Evolutionary conservation across 2,888 invertebrate genomes (phyloP).

Genomic region (Cosmia trapezina): DNA sequence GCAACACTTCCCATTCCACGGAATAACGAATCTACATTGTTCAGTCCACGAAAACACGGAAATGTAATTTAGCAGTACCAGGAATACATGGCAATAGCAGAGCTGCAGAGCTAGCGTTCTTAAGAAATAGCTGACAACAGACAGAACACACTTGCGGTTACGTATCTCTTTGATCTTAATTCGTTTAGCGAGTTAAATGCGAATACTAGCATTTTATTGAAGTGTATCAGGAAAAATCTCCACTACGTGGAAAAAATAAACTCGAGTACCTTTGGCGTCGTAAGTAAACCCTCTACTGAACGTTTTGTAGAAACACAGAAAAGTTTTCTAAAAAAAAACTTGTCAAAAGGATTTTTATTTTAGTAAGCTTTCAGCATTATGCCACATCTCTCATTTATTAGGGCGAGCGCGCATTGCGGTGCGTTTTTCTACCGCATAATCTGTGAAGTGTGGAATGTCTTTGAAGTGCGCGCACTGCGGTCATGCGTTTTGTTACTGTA

Average conservation of each 20-base stretch:
- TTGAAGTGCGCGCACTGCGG: no score
- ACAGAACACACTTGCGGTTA: not conserved
- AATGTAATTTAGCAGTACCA: conserved; percentile 29
- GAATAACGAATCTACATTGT: conserved; percentile 41
- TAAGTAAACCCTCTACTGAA: no score
- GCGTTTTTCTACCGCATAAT: no score
- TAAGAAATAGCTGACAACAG: conserved; percentile 13
- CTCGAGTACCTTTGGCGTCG: not conserved
- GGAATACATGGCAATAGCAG: conserved; percentile 28
- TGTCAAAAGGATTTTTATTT: not conserved
- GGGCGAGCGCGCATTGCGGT: no score
- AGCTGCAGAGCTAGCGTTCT: conserved; percentile 16
- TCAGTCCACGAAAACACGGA: conserved; percentile 26
- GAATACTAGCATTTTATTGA: not conserved
- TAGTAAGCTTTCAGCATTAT: not conserved
- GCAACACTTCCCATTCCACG: conserved; percentile 32
- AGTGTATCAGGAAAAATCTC: not conserved
- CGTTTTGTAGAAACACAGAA: not conserved
- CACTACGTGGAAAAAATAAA: not conserved
- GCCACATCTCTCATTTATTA: no score
- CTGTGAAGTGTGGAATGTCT: no score
- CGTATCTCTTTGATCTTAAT: conserved; percentile 44
- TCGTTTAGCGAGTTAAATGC: conserved; percentile 14
- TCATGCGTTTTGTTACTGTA: no score
- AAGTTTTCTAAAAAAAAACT: not conserved